Percentiles rank a stretch among this genome's conserved stretches.
phyloP scores from a whole-genome alignment of 1,140 invertebrate genomes.

The Caenorhabditis inopinata region DNA sequence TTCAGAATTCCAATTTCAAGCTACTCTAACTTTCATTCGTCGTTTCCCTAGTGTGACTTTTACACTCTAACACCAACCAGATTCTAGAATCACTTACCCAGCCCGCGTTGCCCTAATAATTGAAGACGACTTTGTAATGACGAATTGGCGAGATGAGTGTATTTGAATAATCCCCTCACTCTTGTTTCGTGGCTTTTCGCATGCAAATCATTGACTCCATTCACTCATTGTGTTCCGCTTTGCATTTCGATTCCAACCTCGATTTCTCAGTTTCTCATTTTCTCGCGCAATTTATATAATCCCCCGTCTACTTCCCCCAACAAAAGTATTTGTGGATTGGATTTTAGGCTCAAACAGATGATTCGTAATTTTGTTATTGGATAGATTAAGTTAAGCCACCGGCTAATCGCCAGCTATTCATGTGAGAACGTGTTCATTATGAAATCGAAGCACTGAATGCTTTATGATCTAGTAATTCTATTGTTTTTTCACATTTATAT shows the following conservation, averaged over 20 bases:
- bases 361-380: not conserved
- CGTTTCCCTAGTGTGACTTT: too few species aligned
- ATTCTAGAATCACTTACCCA: too few species aligned
- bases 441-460: too few species aligned
- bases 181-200: not conserved
- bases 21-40: too few species aligned
- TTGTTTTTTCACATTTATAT: too few species aligned
- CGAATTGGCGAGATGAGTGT: conserved; percentile 12
- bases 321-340: too few species aligned
- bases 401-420: not conserved
- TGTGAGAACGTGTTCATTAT: not conserved
- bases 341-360: not conserved
- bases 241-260: conserved; percentile 16
- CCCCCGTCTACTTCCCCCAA: too few species aligned
- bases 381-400: not conserved
- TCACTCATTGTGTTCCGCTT: conserved; percentile 4
- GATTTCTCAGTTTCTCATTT: not conserved
- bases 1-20: too few species aligned
- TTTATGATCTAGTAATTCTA: too few species aligned
- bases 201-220: conserved; percentile 26
- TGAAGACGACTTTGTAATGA: conserved; percentile 21
- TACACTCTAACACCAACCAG: too few species aligned
- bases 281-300: not conserved
- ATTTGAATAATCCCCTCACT: conserved; percentile 9
- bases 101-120: too few species aligned